phyloP scores from a whole-genome alignment of 2,113 vertebrate species.

The Mastomys coucha region DNA sequence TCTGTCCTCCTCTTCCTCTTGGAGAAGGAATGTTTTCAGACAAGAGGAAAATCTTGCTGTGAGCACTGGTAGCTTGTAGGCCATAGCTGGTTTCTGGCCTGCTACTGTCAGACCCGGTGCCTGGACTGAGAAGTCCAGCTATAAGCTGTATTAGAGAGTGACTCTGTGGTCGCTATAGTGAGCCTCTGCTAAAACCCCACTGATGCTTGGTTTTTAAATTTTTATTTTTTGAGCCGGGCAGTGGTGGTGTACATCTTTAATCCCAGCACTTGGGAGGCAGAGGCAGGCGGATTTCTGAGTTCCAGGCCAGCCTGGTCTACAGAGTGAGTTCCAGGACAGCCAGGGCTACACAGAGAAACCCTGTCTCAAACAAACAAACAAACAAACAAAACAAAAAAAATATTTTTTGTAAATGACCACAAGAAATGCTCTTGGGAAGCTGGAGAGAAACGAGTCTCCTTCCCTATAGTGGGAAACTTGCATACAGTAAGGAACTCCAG shows the following conservation, averaged over 20 bases:
- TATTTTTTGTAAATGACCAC: no score
- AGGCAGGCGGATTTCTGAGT: no score
- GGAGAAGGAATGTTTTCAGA: conserved; percentile 5
- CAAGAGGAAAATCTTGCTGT: not conserved
- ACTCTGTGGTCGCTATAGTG: not conserved
- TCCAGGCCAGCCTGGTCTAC: no score
- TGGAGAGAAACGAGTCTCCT: not conserved
- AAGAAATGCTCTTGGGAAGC: not conserved
- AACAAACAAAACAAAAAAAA: no score
- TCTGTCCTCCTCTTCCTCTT: not conserved
- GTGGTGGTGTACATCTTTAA: no score
- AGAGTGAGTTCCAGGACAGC: no score
- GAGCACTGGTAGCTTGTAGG: not conserved
- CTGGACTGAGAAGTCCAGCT: not conserved
- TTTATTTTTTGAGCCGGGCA: not conserved
- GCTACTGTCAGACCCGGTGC: not conserved
- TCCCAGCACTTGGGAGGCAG: no score
- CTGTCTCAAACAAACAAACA: no score
- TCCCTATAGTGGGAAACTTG: not conserved
- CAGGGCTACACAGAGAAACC: no score
- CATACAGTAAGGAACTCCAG: not conserved
- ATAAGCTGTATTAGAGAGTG: not conserved
- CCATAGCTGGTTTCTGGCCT: not conserved
- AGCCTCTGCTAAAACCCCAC: not conserved
- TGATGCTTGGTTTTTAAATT: not conserved